phyloP scores from a whole-genome alignment of 37 sponge, comb jelly and placozoan species.

The Mnemiopsis leidyi region DNA sequence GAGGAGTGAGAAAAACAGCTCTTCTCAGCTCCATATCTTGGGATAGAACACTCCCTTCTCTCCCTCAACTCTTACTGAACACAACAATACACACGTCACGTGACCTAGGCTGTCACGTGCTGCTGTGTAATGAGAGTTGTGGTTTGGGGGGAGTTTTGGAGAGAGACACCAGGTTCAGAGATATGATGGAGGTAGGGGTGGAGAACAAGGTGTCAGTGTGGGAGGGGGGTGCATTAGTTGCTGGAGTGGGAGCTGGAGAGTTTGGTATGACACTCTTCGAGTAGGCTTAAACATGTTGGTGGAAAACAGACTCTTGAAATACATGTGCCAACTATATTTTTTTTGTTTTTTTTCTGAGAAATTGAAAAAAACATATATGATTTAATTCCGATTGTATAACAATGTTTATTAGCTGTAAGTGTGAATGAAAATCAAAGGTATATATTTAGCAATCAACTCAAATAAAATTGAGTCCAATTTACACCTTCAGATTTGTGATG shows the following conservation, averaged over 20 bases:
- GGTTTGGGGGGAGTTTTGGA: not conserved
- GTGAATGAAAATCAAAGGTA: too few species aligned
- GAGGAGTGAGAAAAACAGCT: not conserved
- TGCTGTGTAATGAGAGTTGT: not conserved
- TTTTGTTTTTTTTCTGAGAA: too few species aligned
- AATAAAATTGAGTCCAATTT: too few species aligned
- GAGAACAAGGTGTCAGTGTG: not conserved
- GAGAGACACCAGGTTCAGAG: not conserved
- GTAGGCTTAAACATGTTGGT: not conserved
- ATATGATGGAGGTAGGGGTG: not conserved
- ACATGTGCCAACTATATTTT: too few species aligned
- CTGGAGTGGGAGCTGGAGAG: not conserved
- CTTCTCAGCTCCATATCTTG: constrained; percentile 19
- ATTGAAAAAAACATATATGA: too few species aligned
- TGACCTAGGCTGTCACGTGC: not conserved
- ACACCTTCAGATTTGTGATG: too few species aligned
- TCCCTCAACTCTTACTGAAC: not conserved
- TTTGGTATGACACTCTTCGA: not conserved
- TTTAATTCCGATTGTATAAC: too few species aligned
- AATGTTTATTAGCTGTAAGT: too few species aligned
- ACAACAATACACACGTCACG: not conserved
- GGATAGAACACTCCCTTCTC: not conserved
- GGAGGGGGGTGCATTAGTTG: not conserved
- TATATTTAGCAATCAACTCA: too few species aligned
- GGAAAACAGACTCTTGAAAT: not conserved